Conservation (phyloP, 1,140 invertebrate species). For the Euschistus heros region DNA sequence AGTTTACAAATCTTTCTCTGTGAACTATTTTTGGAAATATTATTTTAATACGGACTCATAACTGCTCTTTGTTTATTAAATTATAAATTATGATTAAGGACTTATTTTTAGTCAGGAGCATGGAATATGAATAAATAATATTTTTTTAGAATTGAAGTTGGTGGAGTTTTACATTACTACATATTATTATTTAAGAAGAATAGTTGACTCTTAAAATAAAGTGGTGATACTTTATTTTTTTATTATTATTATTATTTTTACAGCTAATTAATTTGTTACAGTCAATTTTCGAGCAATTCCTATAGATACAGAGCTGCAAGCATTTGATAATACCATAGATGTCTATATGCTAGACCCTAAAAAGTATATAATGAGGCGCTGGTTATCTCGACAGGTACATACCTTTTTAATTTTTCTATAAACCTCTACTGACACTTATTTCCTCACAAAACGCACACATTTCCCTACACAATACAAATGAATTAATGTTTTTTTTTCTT, state of each 20-base stretch:
- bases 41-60: too few species aligned
- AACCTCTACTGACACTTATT: too few species aligned
- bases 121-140: not conserved
- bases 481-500: too few species aligned
- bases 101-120: too few species aligned
- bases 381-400: constrained; percentile 69
- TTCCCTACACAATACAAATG: too few species aligned
- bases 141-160: not conserved
- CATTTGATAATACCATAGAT: constrained; percentile 78
- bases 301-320: constrained; percentile 76
- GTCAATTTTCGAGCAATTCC: constrained; percentile 80
- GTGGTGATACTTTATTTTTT: not conserved
- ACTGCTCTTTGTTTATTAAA: too few species aligned
- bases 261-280: constrained; percentile 36
- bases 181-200: not conserved
- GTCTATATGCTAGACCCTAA: constrained; percentile 82
- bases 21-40: too few species aligned
- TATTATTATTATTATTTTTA: constrained; percentile 4
- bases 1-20: too few species aligned
- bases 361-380: constrained; percentile 73
- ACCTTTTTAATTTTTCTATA: not conserved
- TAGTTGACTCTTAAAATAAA: not conserved
- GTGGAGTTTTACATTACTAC: not conserved
- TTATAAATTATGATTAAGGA: too few species aligned
- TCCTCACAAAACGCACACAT: too few species aligned